Conservation (phyloP, 2,888 invertebrate species). For the Lepidonotus clava region DNA sequence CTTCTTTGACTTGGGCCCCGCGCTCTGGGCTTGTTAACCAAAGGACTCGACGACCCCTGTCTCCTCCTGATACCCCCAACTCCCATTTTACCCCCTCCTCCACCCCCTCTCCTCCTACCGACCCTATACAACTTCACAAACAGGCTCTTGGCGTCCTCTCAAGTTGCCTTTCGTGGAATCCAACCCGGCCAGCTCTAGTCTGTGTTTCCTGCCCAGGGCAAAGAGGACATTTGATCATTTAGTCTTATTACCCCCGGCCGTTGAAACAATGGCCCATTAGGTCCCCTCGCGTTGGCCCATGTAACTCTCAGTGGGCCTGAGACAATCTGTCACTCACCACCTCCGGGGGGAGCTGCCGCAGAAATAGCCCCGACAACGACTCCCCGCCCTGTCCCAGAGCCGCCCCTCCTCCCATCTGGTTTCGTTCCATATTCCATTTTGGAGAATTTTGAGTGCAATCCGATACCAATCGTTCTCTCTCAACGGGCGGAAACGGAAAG, state of each 20-base stretch:
- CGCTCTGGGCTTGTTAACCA: background rate
- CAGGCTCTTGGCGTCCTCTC: no score
- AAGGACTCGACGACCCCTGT: background rate
- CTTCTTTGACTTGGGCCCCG: background rate
- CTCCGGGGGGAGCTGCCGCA: no score
- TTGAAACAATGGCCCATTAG: constrained; percentile 29
- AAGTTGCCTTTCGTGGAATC: no score
- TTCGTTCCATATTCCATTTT: background rate
- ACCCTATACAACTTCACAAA: no score
- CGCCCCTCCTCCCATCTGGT: background rate
- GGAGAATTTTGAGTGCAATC: background rate
- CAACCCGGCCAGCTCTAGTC: no score
- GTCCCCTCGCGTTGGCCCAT: background rate
- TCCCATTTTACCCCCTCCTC: background rate
- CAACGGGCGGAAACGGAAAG: background rate
- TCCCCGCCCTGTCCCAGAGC: background rate
- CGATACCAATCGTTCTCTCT: background rate
- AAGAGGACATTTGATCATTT: constrained; percentile 6
- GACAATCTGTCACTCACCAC: constrained; percentile 30
- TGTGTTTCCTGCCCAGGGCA: background rate
- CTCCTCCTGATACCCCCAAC: background rate
- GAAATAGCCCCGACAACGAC: no score
- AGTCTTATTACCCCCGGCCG: background rate
- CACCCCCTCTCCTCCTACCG: background rate
- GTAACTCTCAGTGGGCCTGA: constrained; percentile 33